Base-by-base conservation (phyloP, 1,140 invertebrate species). In the Gonatopus flavifemur region DNA sequence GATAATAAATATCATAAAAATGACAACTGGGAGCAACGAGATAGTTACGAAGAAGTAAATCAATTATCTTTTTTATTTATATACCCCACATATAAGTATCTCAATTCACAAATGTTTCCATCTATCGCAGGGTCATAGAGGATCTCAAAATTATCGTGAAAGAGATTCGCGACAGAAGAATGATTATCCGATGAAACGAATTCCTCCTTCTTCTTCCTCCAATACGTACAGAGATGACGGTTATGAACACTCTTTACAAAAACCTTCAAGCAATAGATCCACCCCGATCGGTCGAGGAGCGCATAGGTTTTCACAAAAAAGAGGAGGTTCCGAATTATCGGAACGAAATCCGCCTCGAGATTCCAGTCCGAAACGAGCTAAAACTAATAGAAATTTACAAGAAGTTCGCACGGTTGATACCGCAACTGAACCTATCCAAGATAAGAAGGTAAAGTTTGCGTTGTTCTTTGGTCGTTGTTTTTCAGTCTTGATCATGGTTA, bases 1-100 rank as follows among this genome's bases (percentile, higher is more conserved):
- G 62, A 64, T 35, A 64, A 37, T 33, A 78, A 78, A 52, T 75
- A 74, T 40, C 74, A 71, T 59, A 66, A 64, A 15, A 69, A 76
- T 12, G 62, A 41, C 46, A 63, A 65, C 2, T 63, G 72, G 62
- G 64, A 70, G 55, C 68, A 70, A 22, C 67, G 59, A 21, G 63
- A 72, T 47, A 66, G 19, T 45, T 71, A 76, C 57, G 52, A 52
- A 43, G 66, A 75, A 55, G 75, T 78, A 61, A 56, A 30, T 50
- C 30, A 24, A 35, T 8, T 39, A 22, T 44, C 24, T 37, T 28
- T 13, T 13, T 32, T 40, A 42, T 3, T 12, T 12, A 8, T 15
- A 25, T 5, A 19, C 18, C 15, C 8, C 19, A 2, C 18, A 0
- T 15, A 16, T 20, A 15, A 32, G 18, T 16, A 15, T 20, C 6